Percentiles rank a stretch among this genome's conserved stretches.
Evolutionary conservation across 2,113 vertebrate species (phyloP).

Genomic region (Arenaria interpres): DNA sequence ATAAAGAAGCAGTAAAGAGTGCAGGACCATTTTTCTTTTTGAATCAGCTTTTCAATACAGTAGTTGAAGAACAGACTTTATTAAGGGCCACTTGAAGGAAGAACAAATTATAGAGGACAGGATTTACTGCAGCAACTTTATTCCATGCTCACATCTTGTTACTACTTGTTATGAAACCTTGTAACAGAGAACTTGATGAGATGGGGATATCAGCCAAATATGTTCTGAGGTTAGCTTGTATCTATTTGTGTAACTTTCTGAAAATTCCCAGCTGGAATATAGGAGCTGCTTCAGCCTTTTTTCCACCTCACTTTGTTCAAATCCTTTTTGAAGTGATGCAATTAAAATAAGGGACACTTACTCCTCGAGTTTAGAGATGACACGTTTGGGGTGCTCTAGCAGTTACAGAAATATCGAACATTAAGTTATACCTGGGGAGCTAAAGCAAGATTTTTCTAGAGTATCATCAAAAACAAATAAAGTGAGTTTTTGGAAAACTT

Average conservation of each 20-base stretch:
- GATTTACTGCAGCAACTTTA: background rate
- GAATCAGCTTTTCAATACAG: background rate
- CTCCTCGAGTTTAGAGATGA: background rate
- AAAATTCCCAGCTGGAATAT: background rate
- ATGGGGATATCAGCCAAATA: background rate
- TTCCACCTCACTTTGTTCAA: background rate
- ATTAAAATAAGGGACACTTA: background rate
- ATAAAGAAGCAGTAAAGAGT: background rate
- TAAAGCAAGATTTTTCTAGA: background rate
- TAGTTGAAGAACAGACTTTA: background rate
- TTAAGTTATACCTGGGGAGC: background rate
- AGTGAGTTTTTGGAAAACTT: background rate
- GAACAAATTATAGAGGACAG: background rate
- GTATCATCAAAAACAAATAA: background rate
- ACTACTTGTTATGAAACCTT: background rate
- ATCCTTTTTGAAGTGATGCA: background rate
- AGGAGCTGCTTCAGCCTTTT: background rate
- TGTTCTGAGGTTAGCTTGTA: background rate
- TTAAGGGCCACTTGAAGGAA: background rate
- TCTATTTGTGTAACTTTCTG: background rate
- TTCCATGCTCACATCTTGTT: background rate
- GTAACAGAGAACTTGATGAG: background rate
- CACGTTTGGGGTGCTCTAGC: background rate
- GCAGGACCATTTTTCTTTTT: background rate
- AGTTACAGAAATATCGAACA: background rate